These are phyloP conservation scores for Bufotes viridis DNA, from an alignment of 2,797 vertebrate genomes.

Conservation along the genomic window DNA sequence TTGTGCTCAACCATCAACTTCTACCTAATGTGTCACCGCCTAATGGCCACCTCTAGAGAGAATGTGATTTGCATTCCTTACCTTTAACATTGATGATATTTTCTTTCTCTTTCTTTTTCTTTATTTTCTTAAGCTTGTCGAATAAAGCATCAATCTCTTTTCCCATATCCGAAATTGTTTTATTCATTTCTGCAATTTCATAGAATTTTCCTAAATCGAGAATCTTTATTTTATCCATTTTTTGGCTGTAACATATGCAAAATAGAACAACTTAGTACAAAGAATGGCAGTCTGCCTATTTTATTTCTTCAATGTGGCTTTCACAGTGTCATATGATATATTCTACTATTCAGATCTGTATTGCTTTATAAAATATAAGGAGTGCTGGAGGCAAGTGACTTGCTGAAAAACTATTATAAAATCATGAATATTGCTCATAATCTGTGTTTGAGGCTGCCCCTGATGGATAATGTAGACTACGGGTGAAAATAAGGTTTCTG, in stretches of 20 bases:
- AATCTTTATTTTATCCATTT: constrained; percentile 66
- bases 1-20: too few relatives aligned
- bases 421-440: not conserved
- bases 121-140: constrained; percentile 71
- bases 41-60: too few relatives aligned
- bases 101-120: constrained; percentile 61
- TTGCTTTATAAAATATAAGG: too few relatives aligned
- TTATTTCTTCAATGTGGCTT: not conserved
- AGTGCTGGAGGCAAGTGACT: too few relatives aligned
- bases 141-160: constrained; percentile 76
- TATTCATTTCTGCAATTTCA: constrained; percentile 74
- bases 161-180: constrained; percentile 73
- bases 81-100: constrained; percentile 65
- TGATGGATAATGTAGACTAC: too few relatives aligned
- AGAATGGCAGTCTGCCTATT: not conserved
- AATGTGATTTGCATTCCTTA: constrained; percentile 61
- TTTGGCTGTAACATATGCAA: constrained; percentile 71
- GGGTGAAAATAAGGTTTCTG: too few relatives aligned
- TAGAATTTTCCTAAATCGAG: constrained; percentile 73
- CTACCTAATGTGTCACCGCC: too few relatives aligned
- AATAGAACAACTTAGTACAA: not conserved
- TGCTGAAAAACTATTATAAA: too few relatives aligned
- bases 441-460: too few relatives aligned
- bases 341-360: too few relatives aligned
- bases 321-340: not conserved